These are phyloP conservation scores for Cyphomyrus discorhynchus DNA, from an alignment of 2,113 vertebrate genomes.

Conservation along the genomic window DNA sequence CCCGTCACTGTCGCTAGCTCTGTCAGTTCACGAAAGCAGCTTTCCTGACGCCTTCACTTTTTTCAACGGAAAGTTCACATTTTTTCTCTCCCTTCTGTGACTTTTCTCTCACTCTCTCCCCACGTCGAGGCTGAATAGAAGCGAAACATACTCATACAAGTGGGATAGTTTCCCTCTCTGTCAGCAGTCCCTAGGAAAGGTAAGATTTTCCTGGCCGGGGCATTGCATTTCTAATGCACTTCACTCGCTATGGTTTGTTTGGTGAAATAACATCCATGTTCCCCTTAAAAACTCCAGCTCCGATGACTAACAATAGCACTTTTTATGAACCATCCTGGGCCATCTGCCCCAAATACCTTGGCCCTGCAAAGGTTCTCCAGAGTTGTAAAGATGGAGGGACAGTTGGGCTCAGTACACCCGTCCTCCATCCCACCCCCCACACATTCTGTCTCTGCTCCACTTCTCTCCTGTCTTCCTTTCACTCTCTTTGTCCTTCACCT, in stretches of 20 bases:
- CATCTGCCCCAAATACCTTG: constrained; percentile 32
- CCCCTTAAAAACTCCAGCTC: constrained; percentile 47
- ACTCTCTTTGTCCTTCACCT: constrained; percentile 8
- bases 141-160: constrained; percentile 44
- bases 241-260: constrained; percentile 54
- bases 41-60: background rate
- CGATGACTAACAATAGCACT: constrained; percentile 52
- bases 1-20: background rate
- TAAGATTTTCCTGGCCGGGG: constrained; percentile 72
- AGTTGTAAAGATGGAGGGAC: constrained; percentile 36
- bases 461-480: background rate
- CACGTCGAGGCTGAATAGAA: constrained; percentile 22
- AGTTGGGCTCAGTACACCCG: background rate
- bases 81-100: constrained; percentile 18
- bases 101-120: background rate
- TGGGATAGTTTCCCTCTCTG: constrained; percentile 72
- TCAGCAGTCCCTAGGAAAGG: constrained; percentile 68
- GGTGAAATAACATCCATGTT: constrained; percentile 70
- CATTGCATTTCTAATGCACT: constrained; percentile 63
- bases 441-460: background rate
- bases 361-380: constrained; percentile 39
- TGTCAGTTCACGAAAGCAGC: background rate
- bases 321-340: constrained; percentile 37
- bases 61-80: constrained; percentile 16
- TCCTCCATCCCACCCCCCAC: background rate